A percentile compares a stretch with the other conserved stretches of the same genome.
These are phyloP conservation scores for Fistularia tabacaria DNA, from an alignment of 2,797 vertebrate genomes.

Conservation along the genomic window DNA sequence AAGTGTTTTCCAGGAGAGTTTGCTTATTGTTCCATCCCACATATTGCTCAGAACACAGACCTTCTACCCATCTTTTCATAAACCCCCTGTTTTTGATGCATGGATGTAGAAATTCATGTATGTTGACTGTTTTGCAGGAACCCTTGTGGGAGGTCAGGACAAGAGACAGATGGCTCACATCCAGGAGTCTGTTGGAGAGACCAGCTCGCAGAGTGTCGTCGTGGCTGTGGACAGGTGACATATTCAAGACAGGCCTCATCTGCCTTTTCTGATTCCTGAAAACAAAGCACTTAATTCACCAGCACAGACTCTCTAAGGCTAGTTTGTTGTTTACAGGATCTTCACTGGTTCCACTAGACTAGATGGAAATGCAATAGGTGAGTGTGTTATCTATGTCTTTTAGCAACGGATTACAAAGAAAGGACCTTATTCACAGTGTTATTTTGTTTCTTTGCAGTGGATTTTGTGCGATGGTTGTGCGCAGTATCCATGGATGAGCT, in stretches of 20 bases:
- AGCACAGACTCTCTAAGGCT: constrained; percentile 1
- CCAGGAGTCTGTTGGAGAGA: constrained; percentile 95
- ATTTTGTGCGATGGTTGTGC: constrained; percentile 94
- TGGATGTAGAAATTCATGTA: not conserved
- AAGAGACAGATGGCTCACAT: constrained; percentile 91
- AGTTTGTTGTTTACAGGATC: constrained; percentile 75
- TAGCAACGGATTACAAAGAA: not conserved
- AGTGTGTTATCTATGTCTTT: constrained; percentile 29
- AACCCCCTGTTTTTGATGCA: not conserved
- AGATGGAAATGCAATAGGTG: constrained; percentile 94
- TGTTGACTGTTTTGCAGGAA: constrained; percentile 73
- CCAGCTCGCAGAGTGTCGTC: constrained; percentile 95
- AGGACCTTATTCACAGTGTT: not conserved
- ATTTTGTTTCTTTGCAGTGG: constrained; percentile 73
- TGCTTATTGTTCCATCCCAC: too few species aligned
- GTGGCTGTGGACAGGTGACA: constrained; percentile 92
- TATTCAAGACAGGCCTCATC: not conserved
- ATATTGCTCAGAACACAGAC: too few species aligned
- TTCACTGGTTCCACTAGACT: constrained; percentile 93
- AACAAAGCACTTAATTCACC: constrained; percentile 2
- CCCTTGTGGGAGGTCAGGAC: constrained; percentile 88
- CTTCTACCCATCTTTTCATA: too few species aligned
- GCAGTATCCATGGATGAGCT: constrained; percentile 96
- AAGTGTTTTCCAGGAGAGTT: too few species aligned
- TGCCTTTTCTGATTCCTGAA: not conserved